These are phyloP conservation scores for Pollenia angustigena DNA, from an alignment of 2,888 invertebrate genomes.

Conservation along the genomic window DNA sequence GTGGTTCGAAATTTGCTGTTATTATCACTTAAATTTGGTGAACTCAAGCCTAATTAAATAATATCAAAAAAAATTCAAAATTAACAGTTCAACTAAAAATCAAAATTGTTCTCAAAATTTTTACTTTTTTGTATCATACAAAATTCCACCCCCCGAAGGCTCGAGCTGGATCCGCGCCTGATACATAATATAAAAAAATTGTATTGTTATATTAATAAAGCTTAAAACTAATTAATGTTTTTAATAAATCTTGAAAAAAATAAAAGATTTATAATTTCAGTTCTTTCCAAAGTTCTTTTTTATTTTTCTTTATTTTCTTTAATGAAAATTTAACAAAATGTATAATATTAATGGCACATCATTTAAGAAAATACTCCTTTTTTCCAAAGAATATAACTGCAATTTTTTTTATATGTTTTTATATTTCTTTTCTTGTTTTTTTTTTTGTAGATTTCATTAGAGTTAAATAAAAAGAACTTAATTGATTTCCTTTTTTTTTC, in stretches of 20 bases:
- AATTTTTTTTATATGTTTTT: slow-evolving; percentile 49
- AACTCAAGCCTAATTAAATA: too few relatives aligned
- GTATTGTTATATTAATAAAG: slow-evolving; percentile 18
- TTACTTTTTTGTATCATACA: too few relatives aligned
- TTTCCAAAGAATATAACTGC: slow-evolving; percentile 26
- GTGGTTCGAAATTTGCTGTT: too few relatives aligned
- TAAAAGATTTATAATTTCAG: slow-evolving; percentile 31
- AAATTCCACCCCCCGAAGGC: too few relatives aligned
- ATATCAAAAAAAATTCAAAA: too few relatives aligned
- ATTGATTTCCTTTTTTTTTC: slow-evolving; percentile 72
- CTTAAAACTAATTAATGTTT: slow-evolving; percentile 43
- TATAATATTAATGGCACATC: slow-evolving; percentile 59
- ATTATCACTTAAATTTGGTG: too few relatives aligned
- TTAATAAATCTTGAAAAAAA: slow-evolving; percentile 56
- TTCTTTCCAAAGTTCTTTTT: slow-evolving; percentile 18
- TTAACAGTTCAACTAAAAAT: too few relatives aligned
- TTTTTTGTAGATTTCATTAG: slow-evolving; percentile 54
- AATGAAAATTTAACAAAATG: slow-evolving; percentile 51
- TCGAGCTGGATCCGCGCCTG: too few relatives aligned
- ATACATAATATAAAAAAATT: too few relatives aligned
- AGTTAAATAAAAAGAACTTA: slow-evolving; percentile 69
- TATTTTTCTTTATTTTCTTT: slow-evolving; percentile 48
- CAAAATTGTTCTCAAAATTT: too few relatives aligned
- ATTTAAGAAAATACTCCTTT: slow-evolving; percentile 72
- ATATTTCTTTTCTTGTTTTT: slow-evolving; percentile 14